phyloP scores from a whole-genome alignment of 2,113 vertebrate species.

The Onychostoma macrolepis region DNA sequence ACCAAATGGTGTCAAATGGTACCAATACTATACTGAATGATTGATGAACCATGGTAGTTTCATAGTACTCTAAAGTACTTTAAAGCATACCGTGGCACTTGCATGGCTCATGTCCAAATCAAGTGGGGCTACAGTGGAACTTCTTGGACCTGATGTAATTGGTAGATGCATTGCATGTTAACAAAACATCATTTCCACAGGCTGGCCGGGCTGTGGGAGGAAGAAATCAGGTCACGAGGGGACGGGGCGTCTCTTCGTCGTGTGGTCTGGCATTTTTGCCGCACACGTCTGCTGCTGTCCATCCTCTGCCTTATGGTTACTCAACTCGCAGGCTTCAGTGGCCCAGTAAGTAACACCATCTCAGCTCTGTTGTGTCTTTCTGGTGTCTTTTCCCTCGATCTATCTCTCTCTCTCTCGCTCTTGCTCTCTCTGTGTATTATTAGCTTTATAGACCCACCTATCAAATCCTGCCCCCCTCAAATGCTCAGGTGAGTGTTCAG shows the following conservation, averaged over 20 bases:
- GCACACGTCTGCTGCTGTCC: slow-evolving; percentile 87
- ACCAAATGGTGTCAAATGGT: background rate
- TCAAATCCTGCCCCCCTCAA: slow-evolving; percentile 50
- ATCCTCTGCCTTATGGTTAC: slow-evolving; percentile 92
- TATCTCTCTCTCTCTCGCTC: slow-evolving; percentile 41
- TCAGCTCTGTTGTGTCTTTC: slow-evolving; percentile 69
- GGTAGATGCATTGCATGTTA: background rate
- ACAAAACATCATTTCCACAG: slow-evolving; percentile 61
- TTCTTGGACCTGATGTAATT: background rate
- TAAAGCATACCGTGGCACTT: background rate
- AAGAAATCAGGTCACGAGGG: slow-evolving; percentile 80
- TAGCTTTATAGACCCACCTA: slow-evolving; percentile 32
- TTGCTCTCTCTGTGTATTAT: slow-evolving; percentile 45
- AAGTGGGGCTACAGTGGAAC: background rate
- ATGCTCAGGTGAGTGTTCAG: slow-evolving; percentile 60
- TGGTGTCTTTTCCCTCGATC: slow-evolving; percentile 59
- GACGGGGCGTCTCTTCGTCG: slow-evolving; percentile 82
- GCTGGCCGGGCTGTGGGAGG: slow-evolving; percentile 87
- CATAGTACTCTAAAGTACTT: background rate
- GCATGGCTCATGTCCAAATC: background rate
- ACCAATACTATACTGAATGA: background rate
- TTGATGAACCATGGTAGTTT: too few species aligned
- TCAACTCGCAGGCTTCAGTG: slow-evolving; percentile 91
- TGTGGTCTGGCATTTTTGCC: slow-evolving; percentile 89
- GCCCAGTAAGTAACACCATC: slow-evolving; percentile 92